A percentile compares a stretch with the other conserved stretches of the same genome.
Conservation (phyloP, 2,113 vertebrate species). For the Pelusios castaneus region DNA sequence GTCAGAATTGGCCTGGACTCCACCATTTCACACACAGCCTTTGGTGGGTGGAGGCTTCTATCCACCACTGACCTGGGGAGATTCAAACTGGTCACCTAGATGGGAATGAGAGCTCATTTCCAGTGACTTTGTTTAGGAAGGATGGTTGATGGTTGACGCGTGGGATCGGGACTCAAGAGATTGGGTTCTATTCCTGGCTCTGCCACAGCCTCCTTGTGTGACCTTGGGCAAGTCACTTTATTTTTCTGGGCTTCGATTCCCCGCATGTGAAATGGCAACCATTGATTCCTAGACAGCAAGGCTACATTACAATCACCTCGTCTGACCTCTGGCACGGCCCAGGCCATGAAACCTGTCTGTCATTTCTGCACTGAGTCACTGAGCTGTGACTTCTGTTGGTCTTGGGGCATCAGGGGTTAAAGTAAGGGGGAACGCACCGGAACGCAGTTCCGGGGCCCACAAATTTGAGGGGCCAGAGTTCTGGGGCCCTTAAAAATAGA, state of each 20-base stretch:
- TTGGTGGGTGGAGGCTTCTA: background rate
- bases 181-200: background rate
- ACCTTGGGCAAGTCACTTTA: background rate
- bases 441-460: too few relatives aligned
- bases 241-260: background rate
- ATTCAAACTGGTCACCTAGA: background rate
- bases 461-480: too few relatives aligned
- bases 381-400: background rate
- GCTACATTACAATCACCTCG: background rate
- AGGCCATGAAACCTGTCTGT: background rate
- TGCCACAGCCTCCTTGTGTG: background rate
- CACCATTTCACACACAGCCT: background rate
- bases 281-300: background rate
- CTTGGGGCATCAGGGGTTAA: too few relatives aligned
- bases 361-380: background rate
- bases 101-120: background rate
- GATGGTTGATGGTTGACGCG: background rate
- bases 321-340: background rate
- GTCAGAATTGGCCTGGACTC: background rate
- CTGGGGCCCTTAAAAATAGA: too few relatives aligned
- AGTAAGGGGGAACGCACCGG: too few relatives aligned
- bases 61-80: background rate
- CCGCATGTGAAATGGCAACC: background rate
- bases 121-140: background rate
- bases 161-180: background rate